These are phyloP conservation scores for Physella acuta DNA, from an alignment of 1,140 invertebrate genomes.

Conservation along the genomic window DNA sequence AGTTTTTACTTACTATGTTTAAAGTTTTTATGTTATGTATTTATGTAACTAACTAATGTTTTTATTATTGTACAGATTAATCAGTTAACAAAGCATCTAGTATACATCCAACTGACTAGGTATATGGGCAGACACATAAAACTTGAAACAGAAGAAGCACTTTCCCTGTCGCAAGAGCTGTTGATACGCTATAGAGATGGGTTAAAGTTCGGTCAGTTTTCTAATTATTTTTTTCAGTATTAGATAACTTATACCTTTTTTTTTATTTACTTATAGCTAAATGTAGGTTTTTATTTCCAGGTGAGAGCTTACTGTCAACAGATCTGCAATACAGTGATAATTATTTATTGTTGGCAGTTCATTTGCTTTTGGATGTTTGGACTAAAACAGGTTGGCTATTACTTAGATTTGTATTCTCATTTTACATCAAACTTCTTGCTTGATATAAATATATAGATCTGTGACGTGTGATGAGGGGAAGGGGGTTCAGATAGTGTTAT, in stretches of 20 bases:
- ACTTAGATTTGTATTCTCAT: no score
- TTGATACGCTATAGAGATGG: constrained; percentile 52
- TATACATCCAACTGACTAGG: constrained; percentile 67
- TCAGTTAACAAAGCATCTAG: constrained; percentile 72
- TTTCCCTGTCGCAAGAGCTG: constrained; percentile 45
- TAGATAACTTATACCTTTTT: no score
- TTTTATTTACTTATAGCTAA: no score
- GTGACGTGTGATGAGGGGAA: no score
- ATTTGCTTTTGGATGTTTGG: constrained; percentile 75
- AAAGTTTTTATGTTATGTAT: no score
- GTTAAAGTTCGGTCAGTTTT: constrained; percentile 53
- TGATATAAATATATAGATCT: no score
- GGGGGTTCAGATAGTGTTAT: no score
- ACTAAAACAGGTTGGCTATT: constrained; percentile 64
- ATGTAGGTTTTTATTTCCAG: constrained; percentile 35
- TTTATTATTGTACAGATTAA: constrained; percentile 57
- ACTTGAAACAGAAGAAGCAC: constrained; percentile 56
- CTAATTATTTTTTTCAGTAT: not conserved
- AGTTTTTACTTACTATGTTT: no score
- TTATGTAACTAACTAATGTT: no score
- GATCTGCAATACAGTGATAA: constrained; percentile 68
- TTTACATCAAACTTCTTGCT: no score
- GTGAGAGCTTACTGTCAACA: constrained; percentile 62
- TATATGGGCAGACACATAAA: constrained; percentile 69
- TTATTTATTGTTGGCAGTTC: constrained; percentile 76